These are phyloP conservation scores for Phoenoteleia sp. DNA, from an alignment of 2,888 invertebrate species.

Conservation along the genomic window DNA sequence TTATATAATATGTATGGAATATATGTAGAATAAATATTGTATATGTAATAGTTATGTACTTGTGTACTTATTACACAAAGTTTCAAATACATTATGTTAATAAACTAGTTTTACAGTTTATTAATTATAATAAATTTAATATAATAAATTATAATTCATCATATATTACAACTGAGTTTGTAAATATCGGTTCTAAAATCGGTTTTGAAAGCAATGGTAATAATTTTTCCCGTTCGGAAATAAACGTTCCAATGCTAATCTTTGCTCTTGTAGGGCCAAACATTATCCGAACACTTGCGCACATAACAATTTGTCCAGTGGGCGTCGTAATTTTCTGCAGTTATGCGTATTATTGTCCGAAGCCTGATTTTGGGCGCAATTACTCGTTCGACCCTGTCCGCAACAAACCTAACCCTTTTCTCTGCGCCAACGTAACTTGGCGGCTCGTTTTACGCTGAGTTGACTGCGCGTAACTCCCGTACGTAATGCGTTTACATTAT, in stretches of 20 bases:
- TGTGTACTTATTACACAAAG: no score
- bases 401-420: slow-evolving; percentile 60
- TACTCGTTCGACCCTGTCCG: slow-evolving; percentile 55
- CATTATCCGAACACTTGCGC: slow-evolving; percentile 58
- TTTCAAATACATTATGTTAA: no score
- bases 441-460: slow-evolving; percentile 72
- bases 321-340: slow-evolving; percentile 83
- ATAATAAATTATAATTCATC: no score
- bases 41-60: no score
- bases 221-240: slow-evolving; percentile 21
- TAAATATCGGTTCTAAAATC: no score
- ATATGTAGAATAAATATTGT: no score
- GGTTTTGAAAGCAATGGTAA: background rate
- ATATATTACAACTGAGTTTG: no score
- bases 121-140: no score
- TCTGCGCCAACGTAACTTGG: slow-evolving; percentile 43
- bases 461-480: slow-evolving; percentile 66
- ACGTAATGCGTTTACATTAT: slow-evolving; percentile 82
- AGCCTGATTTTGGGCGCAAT: slow-evolving; percentile 60
- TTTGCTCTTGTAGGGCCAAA: slow-evolving; percentile 40
- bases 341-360: slow-evolving; percentile 82
- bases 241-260: slow-evolving; percentile 39
- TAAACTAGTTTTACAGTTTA: no score
- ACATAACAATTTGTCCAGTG: slow-evolving; percentile 69
- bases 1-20: no score